Conservation (phyloP, 2,113 vertebrate species). For the Pongo pygmaeus region DNA sequence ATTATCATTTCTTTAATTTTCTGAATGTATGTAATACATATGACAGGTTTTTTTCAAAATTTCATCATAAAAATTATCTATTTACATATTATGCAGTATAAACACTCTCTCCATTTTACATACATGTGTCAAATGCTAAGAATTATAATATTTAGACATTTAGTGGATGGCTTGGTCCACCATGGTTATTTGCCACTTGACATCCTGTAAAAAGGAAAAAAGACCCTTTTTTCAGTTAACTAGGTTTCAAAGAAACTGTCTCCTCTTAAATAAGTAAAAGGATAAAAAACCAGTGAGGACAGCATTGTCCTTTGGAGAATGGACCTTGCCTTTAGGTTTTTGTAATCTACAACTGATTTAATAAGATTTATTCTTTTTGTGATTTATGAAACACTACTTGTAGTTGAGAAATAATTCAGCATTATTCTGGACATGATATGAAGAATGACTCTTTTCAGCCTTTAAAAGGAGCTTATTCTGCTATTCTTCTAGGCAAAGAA, state of each 20-base stretch:
- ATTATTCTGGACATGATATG: constrained; percentile 68
- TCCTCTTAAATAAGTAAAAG: constrained; percentile 66
- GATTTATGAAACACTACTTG: constrained; percentile 72
- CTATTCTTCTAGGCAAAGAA: constrained; percentile 56
- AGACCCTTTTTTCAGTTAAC: constrained; percentile 22
- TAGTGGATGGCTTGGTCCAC: background rate
- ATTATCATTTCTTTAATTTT: background rate
- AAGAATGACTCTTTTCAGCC: constrained; percentile 69
- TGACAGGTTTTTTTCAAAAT: background rate
- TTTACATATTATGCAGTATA: background rate
- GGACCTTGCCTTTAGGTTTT: constrained; percentile 60
- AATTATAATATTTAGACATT: background rate
- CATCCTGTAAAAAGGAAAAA: background rate
- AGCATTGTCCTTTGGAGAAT: constrained; percentile 67
- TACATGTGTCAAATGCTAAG: background rate
- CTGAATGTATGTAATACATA: background rate
- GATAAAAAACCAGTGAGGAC: constrained; percentile 51
- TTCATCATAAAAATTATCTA: background rate
- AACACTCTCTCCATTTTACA: background rate
- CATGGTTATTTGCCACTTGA: constrained; percentile 52
- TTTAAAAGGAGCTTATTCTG: constrained; percentile 70
- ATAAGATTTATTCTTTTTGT: constrained; percentile 78
- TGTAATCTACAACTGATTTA: constrained; percentile 70
- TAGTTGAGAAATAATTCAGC: constrained; percentile 77
- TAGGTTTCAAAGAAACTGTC: constrained; percentile 39